Conservation (phyloP, 2,797 vertebrate genomes). For the Lycodopsis pacificus region DNA sequence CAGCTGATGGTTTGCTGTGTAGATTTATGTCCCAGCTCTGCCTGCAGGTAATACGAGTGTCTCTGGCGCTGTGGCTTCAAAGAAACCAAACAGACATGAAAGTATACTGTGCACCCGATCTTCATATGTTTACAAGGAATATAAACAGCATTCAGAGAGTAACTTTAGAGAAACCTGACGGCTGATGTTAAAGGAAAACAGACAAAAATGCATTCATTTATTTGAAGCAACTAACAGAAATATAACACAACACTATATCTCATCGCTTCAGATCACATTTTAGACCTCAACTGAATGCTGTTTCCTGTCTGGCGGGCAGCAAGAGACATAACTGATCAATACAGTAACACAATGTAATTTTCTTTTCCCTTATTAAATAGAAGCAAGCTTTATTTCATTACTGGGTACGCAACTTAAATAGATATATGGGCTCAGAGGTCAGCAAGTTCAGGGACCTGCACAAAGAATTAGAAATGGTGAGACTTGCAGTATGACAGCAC, state of each 20-base stretch:
- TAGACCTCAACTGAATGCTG: not conserved
- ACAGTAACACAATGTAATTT: conserved; percentile 48
- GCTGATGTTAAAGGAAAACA: not conserved
- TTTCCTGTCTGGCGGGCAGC: conserved; percentile 17
- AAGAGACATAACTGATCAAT: conserved; percentile 49
- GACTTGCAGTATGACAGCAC: not conserved
- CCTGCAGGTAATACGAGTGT: not conserved
- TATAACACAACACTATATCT: not conserved
- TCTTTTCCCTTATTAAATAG: conserved; percentile 64
- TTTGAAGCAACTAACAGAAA: not conserved
- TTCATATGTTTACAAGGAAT: not conserved
- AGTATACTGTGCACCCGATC: not conserved
- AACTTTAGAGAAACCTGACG: not conserved
- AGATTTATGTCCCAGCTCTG: conserved; percentile 3
- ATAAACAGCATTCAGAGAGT: not conserved
- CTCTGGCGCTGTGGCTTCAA: conserved; percentile 5
- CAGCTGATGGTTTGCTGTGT: not conserved
- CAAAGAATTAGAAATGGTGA: conserved; percentile 26
- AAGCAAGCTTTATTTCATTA: conserved; percentile 65
- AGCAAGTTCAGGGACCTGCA: conserved; percentile 29
- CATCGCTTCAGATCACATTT: conserved; percentile 18
- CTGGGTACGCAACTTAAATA: conserved; percentile 20
- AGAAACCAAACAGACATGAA: conserved; percentile 13
- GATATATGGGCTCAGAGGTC: conserved; percentile 28
- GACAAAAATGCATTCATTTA: not conserved